Evolutionary conservation across 2,888 invertebrate genomes (phyloP), one percentile per base, ranked within the genome.

Genomic region (Anodontia alba): DNA sequence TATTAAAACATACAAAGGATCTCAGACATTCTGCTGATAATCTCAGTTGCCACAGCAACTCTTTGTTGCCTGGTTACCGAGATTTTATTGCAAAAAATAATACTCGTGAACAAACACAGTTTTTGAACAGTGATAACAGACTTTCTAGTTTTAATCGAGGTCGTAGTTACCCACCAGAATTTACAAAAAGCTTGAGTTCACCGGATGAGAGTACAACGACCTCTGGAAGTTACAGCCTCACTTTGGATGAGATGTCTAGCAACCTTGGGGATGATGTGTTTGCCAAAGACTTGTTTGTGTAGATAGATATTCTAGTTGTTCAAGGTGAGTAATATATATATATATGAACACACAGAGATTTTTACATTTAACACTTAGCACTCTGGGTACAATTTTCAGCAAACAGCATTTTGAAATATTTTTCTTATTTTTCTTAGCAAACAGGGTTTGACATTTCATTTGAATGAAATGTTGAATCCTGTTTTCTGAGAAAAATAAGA

Each of bases 121-220:
- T 62, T 31, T 20, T 29, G 5, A 20, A 62, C 7, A 33, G 33
- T 20, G 29, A 15, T 33, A 62, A 33, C 10, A 62, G 33, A 33
- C 10, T 62, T 3, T 62, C 33, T 12, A 62, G 17, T 62, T 62
- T 62, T 62, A 62, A 23, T 33, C 2, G n/a, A 10, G 17, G 33
- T 33, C 62, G 20, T 33, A 62, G 62, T 20, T 62, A 62, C 23
- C 62, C 31, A 31, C 29, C 29, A 33, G 62, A 62, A 23, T 33
- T 62, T 17, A 62, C 17, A 31, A 62, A 33, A 62, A 62, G 33
- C 17, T 33, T 62, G 17, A 62, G 62, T 29, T 62, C 62, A 31
- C 62, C 62, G 10, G 62, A 33, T 31, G 62, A 62, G 33, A 62
- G 62, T 33, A 62, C 70, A 7, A 70, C 70, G 10, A 70, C 70